phyloP scores from a whole-genome alignment of 2,888 invertebrate genomes.

The Plagodis pulveraria region DNA sequence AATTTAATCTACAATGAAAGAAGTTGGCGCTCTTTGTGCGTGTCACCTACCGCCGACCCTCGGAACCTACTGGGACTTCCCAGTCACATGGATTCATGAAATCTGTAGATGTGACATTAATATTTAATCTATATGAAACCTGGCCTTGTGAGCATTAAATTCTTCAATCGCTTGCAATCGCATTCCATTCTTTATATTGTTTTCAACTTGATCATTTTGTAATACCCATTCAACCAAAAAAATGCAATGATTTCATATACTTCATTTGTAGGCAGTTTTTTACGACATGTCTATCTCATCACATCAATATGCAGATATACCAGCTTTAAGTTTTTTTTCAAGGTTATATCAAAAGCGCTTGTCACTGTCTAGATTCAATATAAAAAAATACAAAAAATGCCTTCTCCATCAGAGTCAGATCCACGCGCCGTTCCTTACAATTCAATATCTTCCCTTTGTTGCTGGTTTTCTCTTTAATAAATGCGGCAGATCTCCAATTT shows the following conservation, averaged over 20 bases:
- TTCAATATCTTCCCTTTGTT: constrained; percentile 84
- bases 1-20: constrained; percentile 83
- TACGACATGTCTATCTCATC: no score
- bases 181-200: no score
- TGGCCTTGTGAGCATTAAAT: no score
- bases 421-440: constrained; percentile 67
- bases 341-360: no score
- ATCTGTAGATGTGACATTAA: constrained; percentile 11
- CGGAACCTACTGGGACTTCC: constrained; percentile 48
- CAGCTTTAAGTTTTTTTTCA: no score
- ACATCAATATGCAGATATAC: no score
- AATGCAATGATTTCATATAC: no score
- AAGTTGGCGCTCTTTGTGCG: constrained; percentile 79
- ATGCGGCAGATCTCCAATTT: constrained; percentile 77
- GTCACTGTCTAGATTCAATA: background rate
- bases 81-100: constrained; percentile 46
- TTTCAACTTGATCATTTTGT: no score
- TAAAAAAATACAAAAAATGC: constrained; percentile 1
- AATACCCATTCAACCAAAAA: no score
- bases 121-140: no score
- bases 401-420: constrained; percentile 47
- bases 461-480: constrained; percentile 83
- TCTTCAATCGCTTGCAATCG: no score
- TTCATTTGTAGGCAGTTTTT: no score
- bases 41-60: constrained; percentile 69